Percentiles rank a stretch among this genome's conserved stretches.
Conservation (phyloP, 2,797 vertebrate species). For the Semotilus atromaculatus region DNA sequence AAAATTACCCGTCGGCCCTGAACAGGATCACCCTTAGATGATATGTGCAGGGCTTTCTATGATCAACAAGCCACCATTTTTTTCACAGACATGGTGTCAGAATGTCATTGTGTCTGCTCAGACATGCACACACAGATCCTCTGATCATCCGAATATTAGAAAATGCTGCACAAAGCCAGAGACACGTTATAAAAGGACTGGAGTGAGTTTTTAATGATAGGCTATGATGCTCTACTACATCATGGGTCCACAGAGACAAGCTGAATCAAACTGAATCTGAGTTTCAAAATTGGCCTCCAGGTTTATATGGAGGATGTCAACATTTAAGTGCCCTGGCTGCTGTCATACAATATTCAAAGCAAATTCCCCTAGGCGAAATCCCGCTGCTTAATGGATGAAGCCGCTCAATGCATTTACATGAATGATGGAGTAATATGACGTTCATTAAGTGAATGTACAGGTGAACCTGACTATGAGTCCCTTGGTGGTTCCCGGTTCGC, state of each 20-base stretch:
- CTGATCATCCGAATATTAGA: constrained; percentile 46
- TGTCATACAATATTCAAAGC: constrained; percentile 48
- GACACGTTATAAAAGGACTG: constrained; percentile 48
- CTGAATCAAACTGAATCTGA: constrained; percentile 28
- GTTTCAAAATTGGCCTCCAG: constrained; percentile 46
- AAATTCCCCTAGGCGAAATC: constrained; percentile 46
- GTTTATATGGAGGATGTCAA: constrained; percentile 48
- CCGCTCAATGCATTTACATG: constrained; percentile 37
- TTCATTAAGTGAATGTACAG: constrained; percentile 50
- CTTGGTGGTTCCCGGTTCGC: constrained; percentile 4
- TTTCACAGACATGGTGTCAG: constrained; percentile 57
- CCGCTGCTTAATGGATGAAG: constrained; percentile 53
- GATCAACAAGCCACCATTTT: constrained; percentile 60
- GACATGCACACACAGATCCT: constrained; percentile 54
- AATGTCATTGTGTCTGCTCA: constrained; percentile 53
- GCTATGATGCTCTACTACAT: constrained; percentile 50
- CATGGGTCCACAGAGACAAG: constrained; percentile 15
- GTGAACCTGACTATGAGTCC: constrained; percentile 26
- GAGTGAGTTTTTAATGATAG: constrained; percentile 60
- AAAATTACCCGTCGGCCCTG: constrained; percentile 69
- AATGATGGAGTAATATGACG: constrained; percentile 45
- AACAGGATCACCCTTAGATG: constrained; percentile 61
- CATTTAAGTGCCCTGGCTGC: constrained; percentile 43
- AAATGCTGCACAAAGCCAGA: constrained; percentile 42
- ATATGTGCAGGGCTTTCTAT: constrained; percentile 51